Percentiles rank a stretch among this genome's conserved stretches.
Conservation (phyloP, 2,113 vertebrate species). For the Periophthalmodon schlosseri region DNA sequence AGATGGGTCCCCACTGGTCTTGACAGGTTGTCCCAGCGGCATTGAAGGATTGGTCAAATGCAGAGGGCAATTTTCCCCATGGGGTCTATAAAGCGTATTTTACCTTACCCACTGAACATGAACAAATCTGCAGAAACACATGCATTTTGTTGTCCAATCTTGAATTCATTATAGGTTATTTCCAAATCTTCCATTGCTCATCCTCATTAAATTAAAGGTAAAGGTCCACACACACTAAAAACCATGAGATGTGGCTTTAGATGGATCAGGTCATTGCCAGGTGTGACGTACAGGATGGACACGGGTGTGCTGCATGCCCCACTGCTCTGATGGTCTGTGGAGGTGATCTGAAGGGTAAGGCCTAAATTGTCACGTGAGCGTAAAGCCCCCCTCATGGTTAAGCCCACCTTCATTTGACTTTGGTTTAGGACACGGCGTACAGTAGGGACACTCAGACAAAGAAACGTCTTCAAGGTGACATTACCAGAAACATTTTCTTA, state of each 20-base stretch:
- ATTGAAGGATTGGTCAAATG: no score
- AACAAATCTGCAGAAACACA: neutral
- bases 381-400: conserved; percentile 39
- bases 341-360: conserved; percentile 50
- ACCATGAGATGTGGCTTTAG: neutral
- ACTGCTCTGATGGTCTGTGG: conserved; percentile 12
- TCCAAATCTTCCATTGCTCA: neutral
- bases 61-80: no score
- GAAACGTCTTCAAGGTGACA: conserved; percentile 33
- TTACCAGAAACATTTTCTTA: conserved; percentile 7
- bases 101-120: no score
- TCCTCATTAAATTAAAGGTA: neutral
- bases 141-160: neutral
- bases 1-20: no score
- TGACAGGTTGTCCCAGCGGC: no score
- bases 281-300: conserved; percentile 2
- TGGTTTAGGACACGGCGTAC: conserved; percentile 17
- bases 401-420: conserved; percentile 62
- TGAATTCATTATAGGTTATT: neutral
- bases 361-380: conserved; percentile 49
- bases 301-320: neutral
- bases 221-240: neutral
- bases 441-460: neutral
- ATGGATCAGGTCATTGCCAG: neutral
- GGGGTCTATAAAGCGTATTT: no score